Percentiles rank a stretch among this genome's conserved stretches.
Evolutionary conservation across 2,797 vertebrate genomes (phyloP).

Genomic region (Gambusia yucatana): DNA sequence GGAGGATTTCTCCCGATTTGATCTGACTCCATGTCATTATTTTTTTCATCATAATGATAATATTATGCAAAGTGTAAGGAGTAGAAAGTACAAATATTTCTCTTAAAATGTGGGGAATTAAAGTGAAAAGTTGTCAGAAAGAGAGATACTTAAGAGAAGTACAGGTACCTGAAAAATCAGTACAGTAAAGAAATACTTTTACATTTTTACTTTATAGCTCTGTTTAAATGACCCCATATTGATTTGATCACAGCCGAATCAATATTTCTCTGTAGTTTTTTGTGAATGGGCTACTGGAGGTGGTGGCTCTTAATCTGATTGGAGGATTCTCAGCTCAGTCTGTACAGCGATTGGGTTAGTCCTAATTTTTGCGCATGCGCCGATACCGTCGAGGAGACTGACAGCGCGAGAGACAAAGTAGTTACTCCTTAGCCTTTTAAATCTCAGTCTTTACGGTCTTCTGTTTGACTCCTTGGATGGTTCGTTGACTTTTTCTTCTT

Average conservation of each 20-base stretch:
- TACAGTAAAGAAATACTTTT: too few species aligned
- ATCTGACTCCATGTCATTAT: too few species aligned
- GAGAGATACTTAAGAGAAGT: too few species aligned
- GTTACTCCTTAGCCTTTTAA: conserved; percentile 33
- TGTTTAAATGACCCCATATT: neutral
- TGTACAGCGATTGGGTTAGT: conserved; percentile 37
- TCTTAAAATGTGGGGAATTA: neutral
- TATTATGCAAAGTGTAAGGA: too few species aligned
- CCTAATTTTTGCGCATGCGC: conserved; percentile 30
- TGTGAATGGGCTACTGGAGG: neutral
- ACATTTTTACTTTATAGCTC: too few species aligned
- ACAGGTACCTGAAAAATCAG: too few species aligned
- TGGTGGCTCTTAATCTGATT: neutral
- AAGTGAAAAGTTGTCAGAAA: too few species aligned
- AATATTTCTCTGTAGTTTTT: neutral
- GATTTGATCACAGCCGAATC: neutral
- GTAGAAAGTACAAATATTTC: too few species aligned
- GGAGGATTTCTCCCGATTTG: too few species aligned
- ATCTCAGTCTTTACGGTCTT: neutral
- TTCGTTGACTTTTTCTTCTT: neutral
- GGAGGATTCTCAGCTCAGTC: neutral
- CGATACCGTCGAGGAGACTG: neutral
- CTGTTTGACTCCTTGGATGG: neutral
- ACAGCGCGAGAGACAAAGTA: conserved; percentile 59
- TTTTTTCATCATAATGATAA: too few species aligned